phyloP scores from a whole-genome alignment of 1,140 invertebrate genomes.

The Bursaphelenchus mucronatus region DNA sequence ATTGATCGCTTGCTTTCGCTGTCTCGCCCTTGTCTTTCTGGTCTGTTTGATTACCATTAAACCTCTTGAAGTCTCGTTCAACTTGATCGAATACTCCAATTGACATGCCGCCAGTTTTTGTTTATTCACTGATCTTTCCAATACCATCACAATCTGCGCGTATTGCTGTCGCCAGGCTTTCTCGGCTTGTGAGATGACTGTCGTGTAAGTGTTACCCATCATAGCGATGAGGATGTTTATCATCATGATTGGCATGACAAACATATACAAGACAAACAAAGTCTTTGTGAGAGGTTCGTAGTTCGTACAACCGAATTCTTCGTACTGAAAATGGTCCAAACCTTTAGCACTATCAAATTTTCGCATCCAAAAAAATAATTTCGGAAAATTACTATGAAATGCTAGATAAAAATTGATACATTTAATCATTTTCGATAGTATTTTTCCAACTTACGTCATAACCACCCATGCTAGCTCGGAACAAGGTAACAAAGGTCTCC shows the following conservation, averaged over 20 bases:
- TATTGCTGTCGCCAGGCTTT: conserved; percentile 99
- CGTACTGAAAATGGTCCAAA: conserved; percentile 71
- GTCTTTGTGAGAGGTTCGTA: conserved; percentile 85
- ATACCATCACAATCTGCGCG: conserved; percentile 92
- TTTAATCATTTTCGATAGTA: too few species aligned
- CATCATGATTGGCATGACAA: conserved; percentile 84
- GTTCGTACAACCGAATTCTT: conserved; percentile 78
- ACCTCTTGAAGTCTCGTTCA: conserved; percentile 71
- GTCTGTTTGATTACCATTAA: conserved; percentile 97
- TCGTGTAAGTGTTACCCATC: conserved; percentile 67
- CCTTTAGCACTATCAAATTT: too few species aligned
- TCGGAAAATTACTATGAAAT: too few species aligned
- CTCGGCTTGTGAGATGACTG: conserved; percentile 90
- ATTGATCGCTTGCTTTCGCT: conserved; percentile 85
- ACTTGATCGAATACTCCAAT: conserved; percentile 86
- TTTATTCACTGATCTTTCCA: conserved; percentile 84
- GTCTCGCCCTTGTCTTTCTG: conserved; percentile 87
- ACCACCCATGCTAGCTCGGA: conserved; percentile 93
- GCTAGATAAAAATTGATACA: too few species aligned
- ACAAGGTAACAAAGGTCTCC: conserved; percentile 91
- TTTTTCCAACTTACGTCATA: conserved; percentile 77
- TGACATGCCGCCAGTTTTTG: conserved; percentile 81
- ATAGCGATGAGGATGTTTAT: conserved; percentile 67
- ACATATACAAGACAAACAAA: conserved; percentile 93
- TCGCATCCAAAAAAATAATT: too few species aligned